Base-by-base conservation (phyloP, 1,140 invertebrate genomes). In the Apocrypta bakeri region DNA sequence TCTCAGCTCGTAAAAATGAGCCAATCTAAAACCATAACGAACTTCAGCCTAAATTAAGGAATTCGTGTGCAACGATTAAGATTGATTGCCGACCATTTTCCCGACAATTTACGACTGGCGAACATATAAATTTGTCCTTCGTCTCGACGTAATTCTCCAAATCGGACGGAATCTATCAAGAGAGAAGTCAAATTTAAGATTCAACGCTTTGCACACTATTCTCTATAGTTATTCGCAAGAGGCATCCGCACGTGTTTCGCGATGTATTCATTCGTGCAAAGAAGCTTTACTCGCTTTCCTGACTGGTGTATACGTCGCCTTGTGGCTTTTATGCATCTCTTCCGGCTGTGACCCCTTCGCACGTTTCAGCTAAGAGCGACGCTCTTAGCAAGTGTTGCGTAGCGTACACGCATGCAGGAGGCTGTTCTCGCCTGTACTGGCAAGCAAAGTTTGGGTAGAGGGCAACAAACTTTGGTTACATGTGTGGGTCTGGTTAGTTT, bases 351-450 rank as follows among this genome's bases (percentile, higher is more conserved):
- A 61, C 73, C 42, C 42, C 73, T 6, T 14, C 33, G 40, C 24
- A 75, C 11, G n/a, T 75, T 75, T 61, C 48, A 24, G 73, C 25
- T 61, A 61, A 75, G 73, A 75, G 48, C 73, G 56, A 75, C 56
- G 73, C 73, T 75, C 73, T 75, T 61, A 29, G 56, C 73, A 37
- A 37, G 27, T 56, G 48, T 56, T 21, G 48, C 48, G 4, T 2
- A 9, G 25, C 64, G 1, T 1, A 25, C 25, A 21, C 27, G 68
- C 29, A n/a, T 37, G 37, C 27, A 71, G 25, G 3, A 12, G 8
- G 21, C 48, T n/a, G 21, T 17, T n/a, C 21, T 56, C 21, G 6
- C 48, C 17, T 17, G n/a, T 21, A 56, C 48, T 21, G 17, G 48
- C 48, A 56, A n/a, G 68, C 21, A 73, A 73, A 24, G 21, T 73